Evolutionary conservation across 2,888 invertebrate genomes (phyloP).

Genomic region (Noctuana brunneofusca): DNA sequence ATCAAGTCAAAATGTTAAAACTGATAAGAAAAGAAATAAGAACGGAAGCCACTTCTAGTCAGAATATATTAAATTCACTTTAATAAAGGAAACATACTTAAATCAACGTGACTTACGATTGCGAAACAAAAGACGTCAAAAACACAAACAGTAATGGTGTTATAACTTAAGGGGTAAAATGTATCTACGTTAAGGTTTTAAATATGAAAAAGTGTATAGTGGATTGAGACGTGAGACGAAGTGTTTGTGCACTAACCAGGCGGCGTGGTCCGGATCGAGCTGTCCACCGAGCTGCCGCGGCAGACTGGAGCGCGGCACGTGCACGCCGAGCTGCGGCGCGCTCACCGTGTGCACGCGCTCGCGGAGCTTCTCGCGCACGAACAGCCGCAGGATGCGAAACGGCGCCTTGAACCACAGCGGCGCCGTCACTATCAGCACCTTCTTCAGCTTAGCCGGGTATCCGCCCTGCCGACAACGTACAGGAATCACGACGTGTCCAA

Average conservation of each 20-base stretch:
- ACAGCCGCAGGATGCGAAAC: slow-evolving; percentile 96
- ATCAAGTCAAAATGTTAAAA: slow-evolving; percentile 4
- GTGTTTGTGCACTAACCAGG: slow-evolving; percentile 87
- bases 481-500: background rate
- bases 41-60: background rate
- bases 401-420: slow-evolving; percentile 99
- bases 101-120: too few relatives aligned
- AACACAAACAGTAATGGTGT: too few relatives aligned
- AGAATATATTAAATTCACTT: background rate
- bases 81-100: too few relatives aligned
- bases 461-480: slow-evolving; percentile 88
- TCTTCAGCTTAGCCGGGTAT: slow-evolving; percentile 98
- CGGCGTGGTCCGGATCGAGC: slow-evolving; percentile 93
- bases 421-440: slow-evolving; percentile 98
- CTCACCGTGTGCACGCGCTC: slow-evolving; percentile 98
- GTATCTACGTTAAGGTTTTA: too few relatives aligned
- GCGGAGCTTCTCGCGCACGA: slow-evolving; percentile 96
- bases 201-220: too few relatives aligned
- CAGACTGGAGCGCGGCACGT: slow-evolving; percentile 94
- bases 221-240: too few relatives aligned
- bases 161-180: too few relatives aligned
- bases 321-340: slow-evolving; percentile 92
- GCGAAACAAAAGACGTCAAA: too few relatives aligned
- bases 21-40: background rate
- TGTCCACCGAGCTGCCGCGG: slow-evolving; percentile 95